phyloP scores from a whole-genome alignment of 2,113 vertebrate genomes.

The Saimiri boliviensis region DNA sequence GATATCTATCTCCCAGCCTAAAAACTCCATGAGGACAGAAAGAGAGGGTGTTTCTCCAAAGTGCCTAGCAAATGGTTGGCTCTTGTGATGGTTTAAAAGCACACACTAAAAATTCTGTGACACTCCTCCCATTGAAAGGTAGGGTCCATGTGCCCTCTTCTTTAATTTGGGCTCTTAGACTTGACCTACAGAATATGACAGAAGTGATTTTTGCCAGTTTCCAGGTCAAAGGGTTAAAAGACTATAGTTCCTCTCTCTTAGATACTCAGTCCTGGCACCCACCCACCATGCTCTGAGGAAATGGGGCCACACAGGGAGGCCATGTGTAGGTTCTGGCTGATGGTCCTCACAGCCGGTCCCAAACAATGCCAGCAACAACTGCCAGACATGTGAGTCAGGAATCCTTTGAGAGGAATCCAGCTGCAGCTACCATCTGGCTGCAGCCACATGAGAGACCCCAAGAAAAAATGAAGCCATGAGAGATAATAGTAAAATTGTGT shows the following conservation, averaged over 20 bases:
- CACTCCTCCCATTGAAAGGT: neutral
- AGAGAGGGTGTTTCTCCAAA: neutral
- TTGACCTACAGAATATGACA: neutral
- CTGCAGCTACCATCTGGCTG: neutral
- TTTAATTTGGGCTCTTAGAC: neutral
- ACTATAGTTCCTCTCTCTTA: neutral
- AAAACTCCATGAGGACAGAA: neutral
- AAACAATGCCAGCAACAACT: neutral
- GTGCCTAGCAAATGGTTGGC: neutral
- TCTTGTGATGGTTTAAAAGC: neutral
- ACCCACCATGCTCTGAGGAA: neutral
- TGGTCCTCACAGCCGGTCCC: neutral
- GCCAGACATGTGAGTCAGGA: neutral
- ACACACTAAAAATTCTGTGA: neutral
- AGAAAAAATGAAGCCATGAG: neutral
- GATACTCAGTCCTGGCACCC: neutral
- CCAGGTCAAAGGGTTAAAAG: neutral
- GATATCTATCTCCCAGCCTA: neutral
- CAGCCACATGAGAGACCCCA: neutral
- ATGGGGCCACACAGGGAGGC: neutral
- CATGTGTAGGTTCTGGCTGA: neutral
- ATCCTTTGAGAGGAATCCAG: neutral
- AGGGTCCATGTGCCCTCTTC: neutral
- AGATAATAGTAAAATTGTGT: neutral
- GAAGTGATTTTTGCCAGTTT: neutral